A percentile compares a stretch with the other conserved stretches of the same genome.
Evolutionary conservation across 1,140 invertebrate species (phyloP).

Genomic region (Bursaphelenchus mucronatus): DNA sequence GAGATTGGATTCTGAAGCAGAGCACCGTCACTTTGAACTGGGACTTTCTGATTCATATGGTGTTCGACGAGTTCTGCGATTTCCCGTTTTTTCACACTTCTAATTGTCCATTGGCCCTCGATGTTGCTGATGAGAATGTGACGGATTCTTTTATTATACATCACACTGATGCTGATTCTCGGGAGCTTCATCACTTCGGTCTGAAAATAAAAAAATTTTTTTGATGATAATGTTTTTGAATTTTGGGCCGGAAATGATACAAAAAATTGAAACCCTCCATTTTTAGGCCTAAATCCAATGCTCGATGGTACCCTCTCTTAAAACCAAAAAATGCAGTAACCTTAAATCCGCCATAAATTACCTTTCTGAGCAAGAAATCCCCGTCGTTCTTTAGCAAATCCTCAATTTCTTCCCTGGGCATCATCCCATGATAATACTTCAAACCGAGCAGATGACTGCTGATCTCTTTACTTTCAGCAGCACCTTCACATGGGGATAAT

Average conservation of each 20-base stretch:
- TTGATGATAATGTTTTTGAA: no score
- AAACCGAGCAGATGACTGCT: no score
- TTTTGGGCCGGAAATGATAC: no score
- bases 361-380: constrained; percentile 32
- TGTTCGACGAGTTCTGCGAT: constrained; percentile 20
- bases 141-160: constrained; percentile 25
- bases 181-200: no score
- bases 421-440: constrained; percentile 30
- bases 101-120: constrained; percentile 19
- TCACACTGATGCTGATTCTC: constrained; percentile 5
- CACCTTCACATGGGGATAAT: no score
- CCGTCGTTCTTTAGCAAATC: constrained; percentile 30
- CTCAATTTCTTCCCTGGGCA: constrained; percentile 35
- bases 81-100: constrained; percentile 27
- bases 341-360: no score
- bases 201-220: no score
- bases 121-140: constrained; percentile 70
- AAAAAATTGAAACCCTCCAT: no score
- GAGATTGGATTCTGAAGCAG: constrained; percentile 26
- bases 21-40: constrained; percentile 29
- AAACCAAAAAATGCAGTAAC: no score
- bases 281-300: no score
- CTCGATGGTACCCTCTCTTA: no score
- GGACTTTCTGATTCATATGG: constrained; percentile 24
- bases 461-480: no score